phyloP scores from a whole-genome alignment of 2,888 invertebrate species.

The Hemicrepidius hirtus region DNA sequence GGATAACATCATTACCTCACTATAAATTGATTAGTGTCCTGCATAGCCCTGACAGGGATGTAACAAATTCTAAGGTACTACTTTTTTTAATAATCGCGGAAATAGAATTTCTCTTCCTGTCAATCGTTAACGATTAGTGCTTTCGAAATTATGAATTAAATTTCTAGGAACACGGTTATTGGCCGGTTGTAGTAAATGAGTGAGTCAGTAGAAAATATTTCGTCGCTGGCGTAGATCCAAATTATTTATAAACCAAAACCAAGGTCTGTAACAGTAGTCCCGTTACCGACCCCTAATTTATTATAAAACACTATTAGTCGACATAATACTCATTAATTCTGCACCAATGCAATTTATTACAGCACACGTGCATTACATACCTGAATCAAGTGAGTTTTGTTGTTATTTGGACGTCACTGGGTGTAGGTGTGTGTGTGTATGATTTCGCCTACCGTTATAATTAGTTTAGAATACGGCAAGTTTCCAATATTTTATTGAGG shows the following conservation, averaged over 20 bases:
- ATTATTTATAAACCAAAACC: conserved; percentile 52
- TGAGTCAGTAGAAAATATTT: conserved; percentile 55
- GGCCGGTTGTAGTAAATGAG: conserved; percentile 52
- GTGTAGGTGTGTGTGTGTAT: too few species aligned
- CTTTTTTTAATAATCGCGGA: neutral
- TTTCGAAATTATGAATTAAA: conserved; percentile 38
- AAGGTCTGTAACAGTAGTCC: conserved; percentile 38
- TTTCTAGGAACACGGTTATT: conserved; percentile 49
- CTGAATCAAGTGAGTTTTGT: neutral
- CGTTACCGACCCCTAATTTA: conserved; percentile 29
- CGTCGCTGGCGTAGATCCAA: conserved; percentile 53
- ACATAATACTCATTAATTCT: conserved; percentile 8
- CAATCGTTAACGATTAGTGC: neutral
- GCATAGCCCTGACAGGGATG: conserved; percentile 53
- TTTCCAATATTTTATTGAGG: too few species aligned
- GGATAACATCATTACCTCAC: neutral
- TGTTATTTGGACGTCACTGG: neutral
- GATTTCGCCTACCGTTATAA: too few species aligned
- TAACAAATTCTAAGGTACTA: conserved; percentile 57
- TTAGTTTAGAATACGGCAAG: too few species aligned
- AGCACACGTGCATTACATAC: neutral
- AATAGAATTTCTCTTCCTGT: neutral
- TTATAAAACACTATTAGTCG: conserved; percentile 10
- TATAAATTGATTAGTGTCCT: conserved; percentile 50
- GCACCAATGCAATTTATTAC: conserved; percentile 22